These are phyloP conservation scores for Cephus spinipes DNA, from an alignment of 2,888 invertebrate species.

Conservation along the genomic window DNA sequence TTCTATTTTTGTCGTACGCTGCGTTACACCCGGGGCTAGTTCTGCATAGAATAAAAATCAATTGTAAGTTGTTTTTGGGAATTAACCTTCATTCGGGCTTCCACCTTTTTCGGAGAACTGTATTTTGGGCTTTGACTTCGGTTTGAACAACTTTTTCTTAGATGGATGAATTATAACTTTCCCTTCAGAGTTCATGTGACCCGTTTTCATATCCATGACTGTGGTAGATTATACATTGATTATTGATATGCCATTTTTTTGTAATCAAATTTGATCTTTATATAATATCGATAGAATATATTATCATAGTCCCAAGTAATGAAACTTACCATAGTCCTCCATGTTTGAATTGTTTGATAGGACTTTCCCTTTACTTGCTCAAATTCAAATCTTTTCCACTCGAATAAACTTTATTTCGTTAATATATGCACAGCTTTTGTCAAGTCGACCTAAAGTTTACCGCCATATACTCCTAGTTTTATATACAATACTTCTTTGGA, in stretches of 20 bases:
- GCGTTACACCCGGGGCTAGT: conserved; percentile 15
- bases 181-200: background rate
- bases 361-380: background rate
- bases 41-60: background rate
- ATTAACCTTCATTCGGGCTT: background rate
- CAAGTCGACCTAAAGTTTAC: background rate
- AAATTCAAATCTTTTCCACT: background rate
- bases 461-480: background rate
- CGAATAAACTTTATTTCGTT: background rate
- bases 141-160: background rate
- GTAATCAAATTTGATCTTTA: background rate
- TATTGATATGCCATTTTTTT: background rate
- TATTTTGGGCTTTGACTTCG: background rate
- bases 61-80: background rate
- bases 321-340: conserved; percentile 19
- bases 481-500: background rate
- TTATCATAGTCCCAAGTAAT: background rate
- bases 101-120: background rate
- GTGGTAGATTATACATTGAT: background rate
- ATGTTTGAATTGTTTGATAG: background rate
- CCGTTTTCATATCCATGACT: background rate
- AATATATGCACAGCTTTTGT: background rate
- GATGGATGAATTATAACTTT: background rate
- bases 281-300: background rate
- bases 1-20: conserved; percentile 14